Percentiles rank a stretch among this genome's conserved stretches.
phyloP scores from a whole-genome alignment of 2,888 invertebrate species.

The Eupithecia dodoneata region DNA sequence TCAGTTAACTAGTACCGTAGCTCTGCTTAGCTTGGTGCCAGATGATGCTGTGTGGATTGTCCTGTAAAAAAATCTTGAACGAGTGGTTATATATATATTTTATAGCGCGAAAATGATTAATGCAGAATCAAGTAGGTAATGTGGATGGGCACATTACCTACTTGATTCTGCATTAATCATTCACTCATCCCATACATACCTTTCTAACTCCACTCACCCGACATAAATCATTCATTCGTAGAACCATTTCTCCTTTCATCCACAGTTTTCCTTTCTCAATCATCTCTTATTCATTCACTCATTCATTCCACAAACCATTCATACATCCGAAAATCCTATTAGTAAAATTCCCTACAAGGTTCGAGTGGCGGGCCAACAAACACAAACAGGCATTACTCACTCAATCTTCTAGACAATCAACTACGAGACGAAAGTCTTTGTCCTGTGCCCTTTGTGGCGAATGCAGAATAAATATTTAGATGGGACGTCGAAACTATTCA shows the following conservation, averaged over 20 bases:
- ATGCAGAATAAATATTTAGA: slow-evolving; percentile 18
- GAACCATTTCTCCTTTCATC: not conserved
- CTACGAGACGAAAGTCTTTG: slow-evolving; percentile 31
- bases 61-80: too few relatives aligned
- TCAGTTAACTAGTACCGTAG: too few relatives aligned
- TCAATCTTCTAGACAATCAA: slow-evolving; percentile 35
- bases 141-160: too few relatives aligned
- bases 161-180: too few relatives aligned
- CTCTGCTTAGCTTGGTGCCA: too few relatives aligned
- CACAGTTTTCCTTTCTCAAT: not conserved
- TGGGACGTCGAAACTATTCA: slow-evolving; percentile 11
- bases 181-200: not conserved
- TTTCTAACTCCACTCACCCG: not conserved
- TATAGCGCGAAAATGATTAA: too few relatives aligned
- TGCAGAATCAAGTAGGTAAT: too few relatives aligned
- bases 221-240: not conserved
- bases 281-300: not conserved
- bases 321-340: not conserved
- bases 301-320: slow-evolving; percentile 1
- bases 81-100: too few relatives aligned
- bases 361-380: slow-evolving; percentile 33
- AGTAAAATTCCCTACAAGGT: slow-evolving; percentile 13
- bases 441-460: slow-evolving; percentile 27
- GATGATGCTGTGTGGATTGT: too few relatives aligned
- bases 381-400: slow-evolving; percentile 34